These are phyloP conservation scores for Callipepla californica DNA, from an alignment of 2,113 vertebrate genomes.

Conservation along the genomic window DNA sequence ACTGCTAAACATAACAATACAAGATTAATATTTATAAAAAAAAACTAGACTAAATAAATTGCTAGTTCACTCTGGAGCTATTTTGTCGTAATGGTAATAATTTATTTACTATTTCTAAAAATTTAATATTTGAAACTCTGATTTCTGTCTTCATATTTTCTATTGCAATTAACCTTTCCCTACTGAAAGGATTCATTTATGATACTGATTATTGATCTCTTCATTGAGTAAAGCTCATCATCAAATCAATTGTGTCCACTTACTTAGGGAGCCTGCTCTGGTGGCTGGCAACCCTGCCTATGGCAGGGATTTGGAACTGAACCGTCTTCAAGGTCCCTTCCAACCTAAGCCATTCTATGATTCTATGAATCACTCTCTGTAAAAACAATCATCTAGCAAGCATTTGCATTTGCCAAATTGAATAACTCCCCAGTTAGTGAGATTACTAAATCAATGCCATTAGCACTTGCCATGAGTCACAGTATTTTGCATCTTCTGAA, in stretches of 20 bases:
- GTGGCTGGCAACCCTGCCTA: no score
- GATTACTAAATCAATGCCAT: neutral
- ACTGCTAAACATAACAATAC: neutral
- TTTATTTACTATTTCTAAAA: neutral
- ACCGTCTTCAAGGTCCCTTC: no score
- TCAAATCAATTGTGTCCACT: neutral
- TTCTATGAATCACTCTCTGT: neutral
- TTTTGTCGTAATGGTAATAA: neutral
- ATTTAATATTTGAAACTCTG: neutral
- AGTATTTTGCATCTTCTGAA: neutral
- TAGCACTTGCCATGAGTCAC: neutral
- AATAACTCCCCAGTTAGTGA: neutral
- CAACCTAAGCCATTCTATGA: no score
- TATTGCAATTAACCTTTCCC: neutral
- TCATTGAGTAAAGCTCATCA: neutral
- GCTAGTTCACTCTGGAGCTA: neutral
- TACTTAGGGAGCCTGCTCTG: neutral
- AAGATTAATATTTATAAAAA: neutral
- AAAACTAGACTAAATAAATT: neutral
- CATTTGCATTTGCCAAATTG: neutral
- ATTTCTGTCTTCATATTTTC: neutral
- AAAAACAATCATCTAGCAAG: neutral
- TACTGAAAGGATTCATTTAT: neutral
- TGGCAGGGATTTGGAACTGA: no score
- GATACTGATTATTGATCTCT: neutral